Evolutionary conservation across 2,888 invertebrate species (phyloP).

Genomic region (Drosophila tanythrix): DNA sequence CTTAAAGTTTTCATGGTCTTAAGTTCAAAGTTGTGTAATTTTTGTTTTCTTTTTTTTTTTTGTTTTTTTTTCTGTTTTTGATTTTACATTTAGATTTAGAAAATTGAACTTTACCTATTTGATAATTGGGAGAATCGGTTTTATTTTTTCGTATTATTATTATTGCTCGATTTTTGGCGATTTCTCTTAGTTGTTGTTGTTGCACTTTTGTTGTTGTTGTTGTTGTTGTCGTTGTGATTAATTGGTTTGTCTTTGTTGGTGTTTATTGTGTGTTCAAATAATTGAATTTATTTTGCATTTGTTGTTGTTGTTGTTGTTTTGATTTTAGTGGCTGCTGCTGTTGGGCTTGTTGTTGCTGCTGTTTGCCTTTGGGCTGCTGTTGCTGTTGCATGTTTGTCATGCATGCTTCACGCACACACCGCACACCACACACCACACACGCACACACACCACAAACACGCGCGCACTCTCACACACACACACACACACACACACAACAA

Average conservation of each 20-base stretch:
- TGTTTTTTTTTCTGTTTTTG: conserved; percentile 7
- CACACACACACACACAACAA: conserved; percentile 18
- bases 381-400: conserved; percentile 35
- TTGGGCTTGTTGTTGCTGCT: conserved; percentile 21
- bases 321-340: conserved; percentile 14
- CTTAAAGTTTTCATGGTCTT: conserved; percentile 21
- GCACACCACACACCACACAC: conserved; percentile 15
- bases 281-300: conserved; percentile 8
- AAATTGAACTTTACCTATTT: conserved; percentile 77
- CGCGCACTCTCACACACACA: conserved; percentile 6
- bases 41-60: conserved; percentile 20
- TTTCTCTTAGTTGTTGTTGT: conserved; percentile 5
- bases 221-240: background rate
- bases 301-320: conserved; percentile 18
- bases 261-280: conserved; percentile 12
- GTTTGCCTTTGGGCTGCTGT: conserved; percentile 26
- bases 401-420: conserved; percentile 44
- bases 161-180: conserved; percentile 10
- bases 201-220: background rate
- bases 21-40: conserved; percentile 19
- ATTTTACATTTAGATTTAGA: conserved; percentile 59
- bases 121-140: conserved; percentile 43
- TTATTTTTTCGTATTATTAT: conserved; percentile 15
- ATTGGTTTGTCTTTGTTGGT: conserved; percentile 19
- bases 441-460: background rate